Conservation (phyloP, 2,797 vertebrate genomes). For the Chaetodon trifasciatus region DNA sequence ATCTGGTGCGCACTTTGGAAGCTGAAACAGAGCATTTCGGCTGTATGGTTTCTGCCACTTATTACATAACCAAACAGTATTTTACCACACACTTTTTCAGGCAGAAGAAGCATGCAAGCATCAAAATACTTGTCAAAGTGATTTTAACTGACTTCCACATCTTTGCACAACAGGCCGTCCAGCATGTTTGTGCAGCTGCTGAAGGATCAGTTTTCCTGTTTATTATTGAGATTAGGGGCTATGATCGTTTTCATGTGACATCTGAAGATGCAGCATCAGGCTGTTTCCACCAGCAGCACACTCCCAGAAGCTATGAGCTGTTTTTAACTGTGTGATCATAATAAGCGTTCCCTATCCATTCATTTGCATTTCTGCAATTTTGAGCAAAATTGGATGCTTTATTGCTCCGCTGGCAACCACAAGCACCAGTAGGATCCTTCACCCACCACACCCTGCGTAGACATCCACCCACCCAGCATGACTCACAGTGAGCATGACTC, state of each 20-base stretch:
- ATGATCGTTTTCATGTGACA: slow-evolving; percentile 25
- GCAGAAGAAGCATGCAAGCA: slow-evolving; percentile 21
- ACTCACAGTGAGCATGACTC: slow-evolving; percentile 80
- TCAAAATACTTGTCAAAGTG: not conserved
- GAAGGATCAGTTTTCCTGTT: slow-evolving; percentile 23
- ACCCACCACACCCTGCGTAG: slow-evolving; percentile 80
- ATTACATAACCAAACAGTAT: slow-evolving; percentile 30
- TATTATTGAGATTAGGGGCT: slow-evolving; percentile 4
- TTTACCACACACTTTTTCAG: slow-evolving; percentile 4
- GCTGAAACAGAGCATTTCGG: slow-evolving; percentile 29
- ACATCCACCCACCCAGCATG: slow-evolving; percentile 79
- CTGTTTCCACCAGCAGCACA: slow-evolving; percentile 3
- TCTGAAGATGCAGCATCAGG: slow-evolving; percentile 2
- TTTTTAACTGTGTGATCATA: slow-evolving; percentile 56
- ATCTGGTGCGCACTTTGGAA: slow-evolving; percentile 73
- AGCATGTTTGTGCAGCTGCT: slow-evolving; percentile 32
- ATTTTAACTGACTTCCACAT: slow-evolving; percentile 17
- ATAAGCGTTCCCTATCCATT: slow-evolving; percentile 49
- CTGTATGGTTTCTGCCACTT: slow-evolving; percentile 33
- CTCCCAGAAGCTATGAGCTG: slow-evolving; percentile 17
- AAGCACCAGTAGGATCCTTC: slow-evolving; percentile 62
- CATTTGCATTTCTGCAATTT: slow-evolving; percentile 69
- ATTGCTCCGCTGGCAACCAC: slow-evolving; percentile 48
- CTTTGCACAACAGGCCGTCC: not conserved
- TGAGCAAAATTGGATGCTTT: slow-evolving; percentile 68